phyloP scores from a whole-genome alignment of 2,797 vertebrate species.

The Lophotriccus pileatus region DNA sequence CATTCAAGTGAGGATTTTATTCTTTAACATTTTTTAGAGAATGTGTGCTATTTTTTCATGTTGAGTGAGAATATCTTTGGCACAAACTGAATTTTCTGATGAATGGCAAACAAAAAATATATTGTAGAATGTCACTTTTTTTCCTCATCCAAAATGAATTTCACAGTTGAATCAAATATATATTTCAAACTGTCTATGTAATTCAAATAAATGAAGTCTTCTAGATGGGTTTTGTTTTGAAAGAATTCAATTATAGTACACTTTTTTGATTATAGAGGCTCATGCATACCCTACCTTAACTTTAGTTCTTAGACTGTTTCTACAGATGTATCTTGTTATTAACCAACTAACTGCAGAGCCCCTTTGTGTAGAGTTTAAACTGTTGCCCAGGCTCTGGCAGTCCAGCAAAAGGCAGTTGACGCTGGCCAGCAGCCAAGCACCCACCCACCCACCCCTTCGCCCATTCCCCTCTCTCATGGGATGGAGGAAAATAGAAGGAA shows the following conservation, averaged over 20 bases:
- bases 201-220: constrained; percentile 1
- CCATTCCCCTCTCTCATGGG: neutral
- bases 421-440: neutral
- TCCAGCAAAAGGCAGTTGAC: neutral
- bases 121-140: neutral
- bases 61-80: neutral
- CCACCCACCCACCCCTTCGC: rapidly evolving
- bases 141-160: neutral
- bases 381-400: neutral
- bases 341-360: neutral
- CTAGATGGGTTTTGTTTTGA: neutral
- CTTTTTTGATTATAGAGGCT: neutral
- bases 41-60: neutral
- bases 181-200: neutral
- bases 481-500: neutral
- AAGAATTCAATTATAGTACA: neutral
- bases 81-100: neutral
- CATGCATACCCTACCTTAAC: neutral
- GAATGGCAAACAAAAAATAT: neutral
- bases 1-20: neutral
- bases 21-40: neutral
- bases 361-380: rapidly evolving
- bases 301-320: neutral
- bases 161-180: neutral
- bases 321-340: neutral